A percentile compares a stretch with the other conserved stretches of the same genome.
Evolutionary conservation across 1,140 invertebrate genomes (phyloP).

Genomic region (Drosophila melanica): DNA sequence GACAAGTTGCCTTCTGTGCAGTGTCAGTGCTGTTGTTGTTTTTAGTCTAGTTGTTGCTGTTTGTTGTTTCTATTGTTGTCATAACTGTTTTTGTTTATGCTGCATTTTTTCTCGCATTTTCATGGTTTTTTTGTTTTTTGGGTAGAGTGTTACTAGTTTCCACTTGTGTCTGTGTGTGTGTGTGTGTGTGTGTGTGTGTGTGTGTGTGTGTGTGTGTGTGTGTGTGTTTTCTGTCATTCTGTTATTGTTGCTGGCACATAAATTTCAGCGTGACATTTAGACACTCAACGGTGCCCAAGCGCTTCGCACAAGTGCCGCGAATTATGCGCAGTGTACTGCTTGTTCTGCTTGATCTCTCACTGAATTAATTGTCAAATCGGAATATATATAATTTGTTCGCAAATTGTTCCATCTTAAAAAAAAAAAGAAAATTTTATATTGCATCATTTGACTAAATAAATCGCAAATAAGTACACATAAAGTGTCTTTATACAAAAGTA

Average conservation of each 20-base stretch:
- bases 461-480: too few relatives aligned
- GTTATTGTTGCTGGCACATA: slow-evolving; percentile 61
- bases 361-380: not conserved
- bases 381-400: too few relatives aligned
- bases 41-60: slow-evolving; percentile 43
- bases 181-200: slow-evolving; percentile 5
- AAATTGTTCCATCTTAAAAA: too few relatives aligned
- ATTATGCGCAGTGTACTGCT: not conserved
- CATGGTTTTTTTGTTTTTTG: slow-evolving; percentile 4
- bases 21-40: slow-evolving; percentile 29
- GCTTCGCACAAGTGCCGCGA: slow-evolving; percentile 7
- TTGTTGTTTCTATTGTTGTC: slow-evolving; percentile 73
- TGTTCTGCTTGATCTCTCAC: not conserved
- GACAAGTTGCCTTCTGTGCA: slow-evolving; percentile 54
- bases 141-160: not conserved
- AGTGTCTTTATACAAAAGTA: too few relatives aligned
- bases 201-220: slow-evolving; percentile 4
- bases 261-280: slow-evolving; percentile 73
- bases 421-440: too few relatives aligned
- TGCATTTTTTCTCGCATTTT: slow-evolving; percentile 42
- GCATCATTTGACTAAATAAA: too few relatives aligned
- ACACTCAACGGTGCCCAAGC: slow-evolving; percentile 41
- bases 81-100: slow-evolving; percentile 70
- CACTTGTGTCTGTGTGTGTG: slow-evolving; percentile 3
- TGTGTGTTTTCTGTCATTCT: slow-evolving; percentile 4